phyloP scores from a whole-genome alignment of 2,113 vertebrate genomes.

The Procavia capensis region DNA sequence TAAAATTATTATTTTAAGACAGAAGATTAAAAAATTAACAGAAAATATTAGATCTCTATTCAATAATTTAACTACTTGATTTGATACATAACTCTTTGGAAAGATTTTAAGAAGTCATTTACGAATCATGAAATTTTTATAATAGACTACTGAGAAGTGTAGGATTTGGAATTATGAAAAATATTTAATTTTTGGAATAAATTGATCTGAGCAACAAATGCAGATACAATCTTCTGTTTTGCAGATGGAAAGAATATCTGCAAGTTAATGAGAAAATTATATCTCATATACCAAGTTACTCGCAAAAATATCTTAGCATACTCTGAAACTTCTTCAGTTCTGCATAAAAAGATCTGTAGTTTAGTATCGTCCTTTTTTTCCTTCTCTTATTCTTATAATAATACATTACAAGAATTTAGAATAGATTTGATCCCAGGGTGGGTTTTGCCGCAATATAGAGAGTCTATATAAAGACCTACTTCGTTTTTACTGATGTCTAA shows the following conservation, averaged over 20 bases:
- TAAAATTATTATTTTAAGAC: slow-evolving; percentile 33
- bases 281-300: neutral
- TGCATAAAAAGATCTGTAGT: neutral
- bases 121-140: neutral
- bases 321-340: neutral
- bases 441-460: neutral
- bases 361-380: neutral
- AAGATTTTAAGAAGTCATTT: neutral
- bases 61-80: neutral
- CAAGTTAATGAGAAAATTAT: neutral
- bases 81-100: neutral
- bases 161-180: neutral
- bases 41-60: neutral
- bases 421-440: neutral
- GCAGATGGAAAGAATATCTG: neutral
- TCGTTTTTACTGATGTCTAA: neutral
- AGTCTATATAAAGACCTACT: neutral
- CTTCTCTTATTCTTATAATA: neutral
- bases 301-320: neutral
- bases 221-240: neutral
- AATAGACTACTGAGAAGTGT: neutral
- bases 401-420: neutral
- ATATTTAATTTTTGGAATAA: neutral
- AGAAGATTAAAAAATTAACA: neutral
- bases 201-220: neutral